These are phyloP conservation scores for Peromyscus attwateri DNA, from an alignment of 2,797 vertebrate species.

Conservation along the genomic window DNA sequence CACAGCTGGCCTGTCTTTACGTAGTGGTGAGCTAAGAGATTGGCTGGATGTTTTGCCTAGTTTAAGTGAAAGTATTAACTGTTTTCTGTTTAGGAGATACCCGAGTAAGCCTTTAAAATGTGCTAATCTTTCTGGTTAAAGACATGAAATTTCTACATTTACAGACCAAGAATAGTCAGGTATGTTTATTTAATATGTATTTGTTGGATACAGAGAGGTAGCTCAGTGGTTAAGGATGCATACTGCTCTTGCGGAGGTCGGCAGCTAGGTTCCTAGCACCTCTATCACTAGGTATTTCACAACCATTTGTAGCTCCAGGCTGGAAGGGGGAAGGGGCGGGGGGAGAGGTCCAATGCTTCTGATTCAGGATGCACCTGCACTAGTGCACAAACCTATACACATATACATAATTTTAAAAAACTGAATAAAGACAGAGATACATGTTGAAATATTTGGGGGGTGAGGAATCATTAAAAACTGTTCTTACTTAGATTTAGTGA, in stretches of 20 bases:
- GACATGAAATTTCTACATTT: not conserved
- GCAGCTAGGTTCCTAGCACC: too few species aligned
- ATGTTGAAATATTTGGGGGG: not conserved
- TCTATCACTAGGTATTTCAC: rapidly evolving
- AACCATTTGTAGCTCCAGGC: not conserved
- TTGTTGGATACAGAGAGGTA: not conserved
- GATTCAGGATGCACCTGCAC: not conserved
- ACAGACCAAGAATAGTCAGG: not conserved
- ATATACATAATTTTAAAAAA: not conserved
- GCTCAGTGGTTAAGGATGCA: not conserved
- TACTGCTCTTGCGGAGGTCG: too few species aligned
- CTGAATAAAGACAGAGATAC: not conserved
- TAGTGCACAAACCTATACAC: not conserved
- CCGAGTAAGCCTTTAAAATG: not conserved
- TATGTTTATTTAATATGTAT: not conserved
- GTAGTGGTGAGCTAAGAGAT: not conserved
- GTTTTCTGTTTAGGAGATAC: not conserved
- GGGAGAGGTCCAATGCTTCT: not conserved
- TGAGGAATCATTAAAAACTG: not conserved
- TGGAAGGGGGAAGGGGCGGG: too few species aligned
- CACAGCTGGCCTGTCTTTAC: not conserved
- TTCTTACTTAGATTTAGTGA: not conserved
- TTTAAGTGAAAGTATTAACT: not conserved
- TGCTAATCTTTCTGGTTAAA: not conserved
- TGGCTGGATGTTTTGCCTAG: not conserved